A percentile compares a stretch with the other conserved stretches of the same genome.
phyloP scores from a whole-genome alignment of 2,888 invertebrate species.

The Aporophyla nigra region DNA sequence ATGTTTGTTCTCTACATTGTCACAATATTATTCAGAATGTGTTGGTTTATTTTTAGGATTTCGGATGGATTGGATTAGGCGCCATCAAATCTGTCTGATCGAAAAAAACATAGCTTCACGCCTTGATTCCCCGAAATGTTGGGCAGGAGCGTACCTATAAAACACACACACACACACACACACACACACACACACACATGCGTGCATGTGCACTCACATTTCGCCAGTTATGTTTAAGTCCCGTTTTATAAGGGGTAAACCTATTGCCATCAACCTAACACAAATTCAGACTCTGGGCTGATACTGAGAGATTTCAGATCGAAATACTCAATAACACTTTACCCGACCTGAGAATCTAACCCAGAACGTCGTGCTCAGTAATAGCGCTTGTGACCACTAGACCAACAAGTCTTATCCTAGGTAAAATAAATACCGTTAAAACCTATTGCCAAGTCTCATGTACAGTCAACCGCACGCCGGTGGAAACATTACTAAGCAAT shows the following conservation, averaged over 20 bases:
- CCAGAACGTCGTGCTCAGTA: background rate
- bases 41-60: background rate
- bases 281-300: no score
- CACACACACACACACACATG: no score
- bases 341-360: background rate
- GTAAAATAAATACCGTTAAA: background rate
- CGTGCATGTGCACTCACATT: background rate
- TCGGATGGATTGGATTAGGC: background rate
- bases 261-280: no score
- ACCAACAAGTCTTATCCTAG: background rate
- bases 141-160: no score
- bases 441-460: no score
- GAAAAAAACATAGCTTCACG: background rate
- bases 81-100: constrained; percentile 2
- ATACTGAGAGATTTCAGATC: no score
- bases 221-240: background rate
- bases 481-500: no score
- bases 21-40: constrained; percentile 5
- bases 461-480: no score
- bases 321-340: background rate
- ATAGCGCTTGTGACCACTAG: background rate
- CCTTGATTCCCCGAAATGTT: background rate
- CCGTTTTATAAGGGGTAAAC: background rate
- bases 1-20: constrained; percentile 4
- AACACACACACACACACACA: no score